Conservation (phyloP, 2,113 vertebrate species). For the Charadrius vociferus region DNA sequence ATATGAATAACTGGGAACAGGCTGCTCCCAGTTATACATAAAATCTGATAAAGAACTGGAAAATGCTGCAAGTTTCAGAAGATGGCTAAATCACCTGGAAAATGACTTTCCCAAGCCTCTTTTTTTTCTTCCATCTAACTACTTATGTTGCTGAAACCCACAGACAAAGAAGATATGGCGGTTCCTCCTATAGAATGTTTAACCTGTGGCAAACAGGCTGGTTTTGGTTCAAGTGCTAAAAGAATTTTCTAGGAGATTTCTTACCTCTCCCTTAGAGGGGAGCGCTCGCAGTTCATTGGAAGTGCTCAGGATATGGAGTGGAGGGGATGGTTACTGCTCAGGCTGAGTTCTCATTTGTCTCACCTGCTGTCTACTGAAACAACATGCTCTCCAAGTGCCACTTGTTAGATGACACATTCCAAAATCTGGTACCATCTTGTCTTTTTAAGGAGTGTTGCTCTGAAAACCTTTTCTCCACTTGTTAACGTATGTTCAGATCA, state of each 20-base stretch:
- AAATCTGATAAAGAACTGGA: background rate
- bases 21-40: too few relatives aligned
- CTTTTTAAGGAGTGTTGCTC: background rate
- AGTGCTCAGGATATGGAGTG: background rate
- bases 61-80: background rate
- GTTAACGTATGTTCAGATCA: background rate
- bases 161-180: fast-evolving
- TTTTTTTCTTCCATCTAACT: background rate
- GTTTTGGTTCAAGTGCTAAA: background rate
- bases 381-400: background rate
- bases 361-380: background rate
- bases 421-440: background rate
- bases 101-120: background rate
- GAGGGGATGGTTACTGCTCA: background rate
- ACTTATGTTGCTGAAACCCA: background rate
- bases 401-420: background rate
- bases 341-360: background rate
- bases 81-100: background rate
- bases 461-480: background rate
- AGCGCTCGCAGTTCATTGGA: background rate
- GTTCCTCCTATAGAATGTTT: background rate
- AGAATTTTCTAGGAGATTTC: background rate
- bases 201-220: background rate
- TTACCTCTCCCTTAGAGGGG: background rate
- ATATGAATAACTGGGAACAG: background rate